Evolutionary conservation across 2,113 vertebrate genomes (phyloP).

Genomic region (Callopanchax toddi): DNA sequence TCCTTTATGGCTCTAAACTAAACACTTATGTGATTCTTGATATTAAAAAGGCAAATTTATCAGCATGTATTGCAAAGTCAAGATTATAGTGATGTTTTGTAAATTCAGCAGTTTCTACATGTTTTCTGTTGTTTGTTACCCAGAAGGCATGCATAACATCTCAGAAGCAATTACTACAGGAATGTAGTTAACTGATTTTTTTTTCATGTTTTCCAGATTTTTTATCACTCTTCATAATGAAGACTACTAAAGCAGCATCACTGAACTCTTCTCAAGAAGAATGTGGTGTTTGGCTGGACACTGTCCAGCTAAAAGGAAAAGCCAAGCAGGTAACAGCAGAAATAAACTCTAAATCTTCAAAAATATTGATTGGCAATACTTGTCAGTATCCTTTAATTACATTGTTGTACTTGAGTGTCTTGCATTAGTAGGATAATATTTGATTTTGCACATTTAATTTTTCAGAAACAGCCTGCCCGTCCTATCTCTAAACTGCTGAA

Average conservation of each 20-base stretch:
- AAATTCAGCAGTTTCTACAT: too few species aligned
- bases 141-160: too few species aligned
- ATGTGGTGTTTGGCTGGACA: constrained; percentile 81
- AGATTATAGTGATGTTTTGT: too few species aligned
- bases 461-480: constrained; percentile 56
- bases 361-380: background rate
- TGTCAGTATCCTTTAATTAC: background rate
- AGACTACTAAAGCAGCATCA: constrained; percentile 35
- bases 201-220: background rate
- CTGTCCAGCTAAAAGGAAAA: constrained; percentile 72
- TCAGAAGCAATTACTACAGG: background rate
- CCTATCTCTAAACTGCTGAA: constrained; percentile 79
- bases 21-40: background rate
- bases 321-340: constrained; percentile 65
- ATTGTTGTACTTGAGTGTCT: background rate
- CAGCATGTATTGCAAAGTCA: background rate
- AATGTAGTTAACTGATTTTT: background rate
- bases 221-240: constrained; percentile 47
- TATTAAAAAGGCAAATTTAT: background rate
- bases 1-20: background rate
- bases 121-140: too few species aligned
- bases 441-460: background rate
- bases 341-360: background rate
- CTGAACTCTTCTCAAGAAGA: constrained; percentile 47
- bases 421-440: background rate